These are phyloP conservation scores for Elymnias hypermnestra DNA, from an alignment of 1,140 invertebrate genomes.

Conservation along the genomic window DNA sequence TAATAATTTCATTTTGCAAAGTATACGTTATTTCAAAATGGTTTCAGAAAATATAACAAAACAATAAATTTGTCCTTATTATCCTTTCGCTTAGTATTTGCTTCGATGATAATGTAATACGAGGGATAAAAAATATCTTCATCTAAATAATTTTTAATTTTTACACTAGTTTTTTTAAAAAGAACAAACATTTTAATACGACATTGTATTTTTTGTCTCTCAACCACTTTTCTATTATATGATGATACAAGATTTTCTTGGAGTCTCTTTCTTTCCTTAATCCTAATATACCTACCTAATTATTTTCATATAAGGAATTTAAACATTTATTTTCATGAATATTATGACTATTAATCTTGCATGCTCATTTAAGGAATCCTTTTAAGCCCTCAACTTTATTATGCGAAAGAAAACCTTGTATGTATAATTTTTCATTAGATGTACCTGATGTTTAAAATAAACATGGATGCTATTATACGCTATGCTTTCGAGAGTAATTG, in stretches of 20 bases:
- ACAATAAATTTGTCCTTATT: neutral
- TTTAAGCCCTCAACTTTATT: constrained; percentile 19
- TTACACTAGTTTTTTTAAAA: too few species aligned
- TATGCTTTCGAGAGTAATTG: constrained; percentile 15
- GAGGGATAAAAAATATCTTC: constrained; percentile 14
- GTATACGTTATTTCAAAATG: constrained; percentile 25
- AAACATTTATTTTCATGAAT: constrained; percentile 22
- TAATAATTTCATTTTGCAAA: constrained; percentile 1
- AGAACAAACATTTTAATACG: too few species aligned
- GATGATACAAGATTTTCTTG: constrained; percentile 18
- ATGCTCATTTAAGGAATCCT: constrained; percentile 19
- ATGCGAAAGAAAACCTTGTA: constrained; percentile 28
- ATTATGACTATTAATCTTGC: constrained; percentile 24
- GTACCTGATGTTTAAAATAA: constrained; percentile 7
- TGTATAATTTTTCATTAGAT: constrained; percentile 20
- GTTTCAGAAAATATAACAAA: neutral
- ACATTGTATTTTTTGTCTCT: constrained; percentile 14
- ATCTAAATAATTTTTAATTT: too few species aligned
- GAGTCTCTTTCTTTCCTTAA: neutral
- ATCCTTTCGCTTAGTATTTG: constrained; percentile 15
- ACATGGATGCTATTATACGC: constrained; percentile 25
- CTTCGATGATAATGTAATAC: constrained; percentile 6
- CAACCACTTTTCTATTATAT: constrained; percentile 6
- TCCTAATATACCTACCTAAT: constrained; percentile 3
- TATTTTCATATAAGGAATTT: constrained; percentile 1